Evolutionary conservation across 2,888 invertebrate genomes (phyloP), one percentile per base, ranked within the genome.

Genomic region (Limnephilus auricula): DNA sequence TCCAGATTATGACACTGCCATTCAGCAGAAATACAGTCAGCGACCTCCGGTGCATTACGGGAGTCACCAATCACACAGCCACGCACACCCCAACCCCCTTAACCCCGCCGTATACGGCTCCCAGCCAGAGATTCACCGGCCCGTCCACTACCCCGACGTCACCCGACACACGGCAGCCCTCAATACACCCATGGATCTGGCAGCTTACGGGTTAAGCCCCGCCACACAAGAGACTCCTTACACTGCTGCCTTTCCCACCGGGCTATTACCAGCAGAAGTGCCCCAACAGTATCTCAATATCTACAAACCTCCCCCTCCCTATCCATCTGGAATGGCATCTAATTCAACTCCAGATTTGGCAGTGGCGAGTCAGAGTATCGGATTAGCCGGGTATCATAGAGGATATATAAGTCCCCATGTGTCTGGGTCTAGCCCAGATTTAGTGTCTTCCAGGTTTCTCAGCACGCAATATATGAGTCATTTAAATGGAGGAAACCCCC

Each of bases 1-100:
- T 1, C 99, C 99, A 0, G 99, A 99, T 95, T 99, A 99, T 95
- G 99, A 99, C 94, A 98, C 98, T 0, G 99, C 99, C 25, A 96
- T 99, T 92, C 98, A 98, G 94, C 97, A 98, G 94, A 98, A 98
- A 94, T 98, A 98, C 95, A 96, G 97, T 87, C 96, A 96, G 79
- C 95, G 95, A 92, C 95, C 95, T 85, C 95, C 95, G 0, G 95
- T 95, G 91, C 95, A 95, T 0, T 95, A 95, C 93, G 95, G 95
- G 93, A 94, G 94, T 94, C 95, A 94, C 94, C 95, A 94, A 93
- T 93, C 95, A 2, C 95, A 94, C 93, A 93, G 94, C 0, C 94
- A 94, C 45, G 93, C 94, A 65, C 94, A 94, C 15, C 89, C 90
- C 12, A 90, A 93, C 86, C 93, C 93, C 85, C 93, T 94, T 80